Conservation (phyloP, 2,888 invertebrate species). For the Cryptocephalus moraei region DNA sequence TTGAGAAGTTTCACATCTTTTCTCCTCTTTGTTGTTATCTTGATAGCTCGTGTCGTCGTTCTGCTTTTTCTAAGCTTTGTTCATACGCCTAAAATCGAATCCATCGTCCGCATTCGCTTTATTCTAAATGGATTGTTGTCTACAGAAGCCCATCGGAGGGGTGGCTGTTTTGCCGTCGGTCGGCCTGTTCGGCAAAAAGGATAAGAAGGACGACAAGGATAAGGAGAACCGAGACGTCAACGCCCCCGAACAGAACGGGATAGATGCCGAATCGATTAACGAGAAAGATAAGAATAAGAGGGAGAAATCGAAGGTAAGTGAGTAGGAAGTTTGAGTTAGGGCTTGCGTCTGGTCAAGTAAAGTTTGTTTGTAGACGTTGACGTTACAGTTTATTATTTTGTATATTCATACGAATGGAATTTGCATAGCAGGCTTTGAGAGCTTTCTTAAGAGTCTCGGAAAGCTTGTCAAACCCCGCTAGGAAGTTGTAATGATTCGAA, state of each 20-base stretch:
- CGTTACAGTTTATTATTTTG: no score
- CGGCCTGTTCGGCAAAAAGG: conserved; percentile 46
- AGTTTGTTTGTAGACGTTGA: no score
- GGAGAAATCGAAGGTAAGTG: conserved; percentile 42
- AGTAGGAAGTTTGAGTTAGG: no score
- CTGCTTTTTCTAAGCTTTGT: background rate
- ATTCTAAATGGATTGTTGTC: conserved; percentile 6
- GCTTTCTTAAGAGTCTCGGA: no score
- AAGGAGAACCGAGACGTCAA: conserved; percentile 40
- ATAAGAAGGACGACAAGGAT: conserved; percentile 48
- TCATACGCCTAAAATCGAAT: background rate
- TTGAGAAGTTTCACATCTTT: no score
- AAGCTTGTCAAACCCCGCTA: no score
- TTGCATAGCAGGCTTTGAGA: no score
- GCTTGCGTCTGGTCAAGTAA: no score
- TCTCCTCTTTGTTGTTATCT: no score
- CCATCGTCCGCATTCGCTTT: conserved; percentile 4
- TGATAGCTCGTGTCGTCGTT: no score
- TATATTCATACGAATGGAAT: no score
- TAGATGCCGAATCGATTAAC: conserved; percentile 28
- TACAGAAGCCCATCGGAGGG: conserved; percentile 72
- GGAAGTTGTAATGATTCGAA: no score
- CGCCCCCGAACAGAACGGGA: conserved; percentile 35
- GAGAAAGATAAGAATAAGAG: conserved; percentile 41
- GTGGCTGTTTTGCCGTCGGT: conserved; percentile 72